Evolutionary conservation across 1,140 invertebrate genomes (phyloP), one percentile per base, ranked within the genome.

Genomic region (Lasaia peninsularis): DNA sequence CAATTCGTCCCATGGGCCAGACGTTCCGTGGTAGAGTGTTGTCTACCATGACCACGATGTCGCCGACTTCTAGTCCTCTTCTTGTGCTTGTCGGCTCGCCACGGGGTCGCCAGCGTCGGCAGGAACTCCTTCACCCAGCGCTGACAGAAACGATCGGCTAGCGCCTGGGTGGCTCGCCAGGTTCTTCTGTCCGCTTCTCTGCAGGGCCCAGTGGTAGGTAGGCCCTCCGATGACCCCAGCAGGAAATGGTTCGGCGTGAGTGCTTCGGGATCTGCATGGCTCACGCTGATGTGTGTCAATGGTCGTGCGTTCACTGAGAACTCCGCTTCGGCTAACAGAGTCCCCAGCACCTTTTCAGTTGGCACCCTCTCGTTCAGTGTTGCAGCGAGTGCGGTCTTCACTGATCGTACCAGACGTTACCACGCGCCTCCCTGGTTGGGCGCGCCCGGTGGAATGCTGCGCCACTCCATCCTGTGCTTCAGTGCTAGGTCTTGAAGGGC

Each of bases 351-450:
- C 14, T 37, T n/a, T 12, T 37, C 34, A 7, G 34, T 2, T 5
- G 70, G 71, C 0, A 61, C 54, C 16, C 34, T 40, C 16, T 70
- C 62, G 2, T 60, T 54, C 9, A 73, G 32, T 12, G 58, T 60
- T 0, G 51, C 56, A 10, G 20, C 9, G 0, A 72, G 60, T 0
- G 69, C 70, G 7, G 61, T 60, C 52, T 86, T 80, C 1, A 79
- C 71, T 0, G 67, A 64, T 14, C 74, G 63, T 4, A 86, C 71
- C n/a, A 74, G 16, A 16, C 75, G 59, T 51, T 88, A 80, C 81
- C 82, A 86, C 1, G 68, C 55, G 9, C 60, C 55, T 1, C 60
- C 55, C 14, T 53, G 50, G 18, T 54, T 53, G 2, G 55, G 60
- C 52, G 35, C 81, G 67, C 61, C 52, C 9, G 56, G 56, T 7